These are phyloP conservation scores for Teleopsis dalmanni DNA, from an alignment of 1,140 invertebrate species.

Conservation along the genomic window DNA sequence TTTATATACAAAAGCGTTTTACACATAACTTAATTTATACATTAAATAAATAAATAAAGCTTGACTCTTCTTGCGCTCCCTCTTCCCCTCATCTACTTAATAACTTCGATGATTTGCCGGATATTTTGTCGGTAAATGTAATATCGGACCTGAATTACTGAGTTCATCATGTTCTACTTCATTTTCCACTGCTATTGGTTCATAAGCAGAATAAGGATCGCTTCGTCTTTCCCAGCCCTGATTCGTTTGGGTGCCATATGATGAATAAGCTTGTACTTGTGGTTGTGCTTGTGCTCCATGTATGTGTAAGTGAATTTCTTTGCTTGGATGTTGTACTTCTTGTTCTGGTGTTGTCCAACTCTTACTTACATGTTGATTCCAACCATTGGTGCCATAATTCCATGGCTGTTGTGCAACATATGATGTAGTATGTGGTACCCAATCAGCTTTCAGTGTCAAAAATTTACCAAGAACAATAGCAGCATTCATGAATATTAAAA, in stretches of 20 bases:
- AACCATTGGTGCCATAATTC: constrained; percentile 24
- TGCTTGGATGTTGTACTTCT: constrained; percentile 20
- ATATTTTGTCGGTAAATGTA: constrained; percentile 31
- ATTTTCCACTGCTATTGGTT: constrained; percentile 14
- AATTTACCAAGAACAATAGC: constrained; percentile 38
- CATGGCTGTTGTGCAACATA: constrained; percentile 28
- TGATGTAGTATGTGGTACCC: constrained; percentile 22
- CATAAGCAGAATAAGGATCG: constrained; percentile 32
- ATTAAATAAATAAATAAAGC: neutral
- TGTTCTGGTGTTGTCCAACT: constrained; percentile 21
- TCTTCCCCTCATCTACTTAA: neutral
- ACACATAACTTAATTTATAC: neutral
- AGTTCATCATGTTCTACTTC: constrained; percentile 13
- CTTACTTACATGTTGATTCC: constrained; percentile 28
- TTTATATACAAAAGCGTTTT: no score
- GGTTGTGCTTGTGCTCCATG: constrained; percentile 27
- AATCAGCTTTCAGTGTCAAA: constrained; percentile 28
- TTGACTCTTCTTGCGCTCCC: no score
- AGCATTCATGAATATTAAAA: constrained; percentile 37
- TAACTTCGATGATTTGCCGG: constrained; percentile 18
- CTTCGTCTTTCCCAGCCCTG: constrained; percentile 31
- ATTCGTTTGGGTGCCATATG: constrained; percentile 18
- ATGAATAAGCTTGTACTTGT: constrained; percentile 10
- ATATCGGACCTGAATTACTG: constrained; percentile 28
- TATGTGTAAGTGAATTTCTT: constrained; percentile 41